Base-by-base conservation (phyloP, 2,113 vertebrate species). In the Spea bombifrons region DNA sequence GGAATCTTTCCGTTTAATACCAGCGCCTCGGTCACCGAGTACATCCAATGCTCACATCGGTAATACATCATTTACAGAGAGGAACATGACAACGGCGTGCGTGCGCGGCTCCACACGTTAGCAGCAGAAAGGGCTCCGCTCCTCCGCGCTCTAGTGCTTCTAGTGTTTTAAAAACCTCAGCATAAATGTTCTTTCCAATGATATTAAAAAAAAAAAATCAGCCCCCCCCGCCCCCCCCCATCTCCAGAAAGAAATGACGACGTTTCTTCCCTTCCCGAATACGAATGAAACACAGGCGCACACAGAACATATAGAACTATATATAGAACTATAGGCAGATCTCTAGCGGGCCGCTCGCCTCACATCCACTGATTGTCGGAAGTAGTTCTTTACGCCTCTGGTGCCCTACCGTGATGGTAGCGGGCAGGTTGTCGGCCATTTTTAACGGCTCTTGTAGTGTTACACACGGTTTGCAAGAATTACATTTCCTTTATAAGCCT, bases 1-100 rank as follows among this genome's bases (percentile, higher is more conserved):
- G 9, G 66, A 48, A 86, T 63, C 87, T 90, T 89, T 90, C 91
- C 91, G 91, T 94, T 94, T 94, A 94, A 94, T 94, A 93, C 92
- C 92, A 92, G 92, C 92, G 90, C 93, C 91, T 92, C 88, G 90
- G 90, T 88, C 88, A 91, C 92, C 89, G 91, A 93, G 92, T 91
- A 93, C 93, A 94, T 93, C 93, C 93, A 93, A 93, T 92, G 92
- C 93, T 94, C 94, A 93, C 92, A 92, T 94, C 91, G 91, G 90
- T 92, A 89, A 93, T 94, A 93, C 91, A 94, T 93, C 91, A 93
- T 94, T 92, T 94, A 94, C 92, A 94, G 93, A 94, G 93, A 93
- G 92, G 92, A 93, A 94, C 91, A 92, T 92, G 92, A 92, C 93
- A 92, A 93, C 92, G 92, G 92, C 93, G 92, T 91, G 91, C 91